A percentile compares a stretch with the other conserved stretches of the same genome.
Conservation (phyloP, 1,140 invertebrate species). For the Colletes gigas region DNA sequence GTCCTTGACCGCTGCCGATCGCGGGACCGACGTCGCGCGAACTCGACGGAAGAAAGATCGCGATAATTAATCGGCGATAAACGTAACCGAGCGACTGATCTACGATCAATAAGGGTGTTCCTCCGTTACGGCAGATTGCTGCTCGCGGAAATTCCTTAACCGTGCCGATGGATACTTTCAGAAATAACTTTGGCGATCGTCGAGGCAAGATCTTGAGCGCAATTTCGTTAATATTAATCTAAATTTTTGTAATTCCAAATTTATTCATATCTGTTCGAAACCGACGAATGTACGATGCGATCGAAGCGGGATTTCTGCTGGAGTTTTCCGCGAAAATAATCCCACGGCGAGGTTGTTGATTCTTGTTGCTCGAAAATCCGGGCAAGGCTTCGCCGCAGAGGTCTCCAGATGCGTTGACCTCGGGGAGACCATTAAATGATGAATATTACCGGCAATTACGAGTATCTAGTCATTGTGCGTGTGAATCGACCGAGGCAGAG, state of each 20-base stretch:
- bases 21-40: conserved; percentile 33
- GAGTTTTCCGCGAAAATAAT: conserved; percentile 33
- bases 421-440: conserved; percentile 46
- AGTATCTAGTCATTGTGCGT: conserved; percentile 69
- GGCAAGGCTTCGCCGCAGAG: conserved; percentile 28
- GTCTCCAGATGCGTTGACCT: conserved; percentile 46
- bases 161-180: background rate
- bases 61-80: conserved; percentile 58
- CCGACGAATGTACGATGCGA: too few relatives aligned
- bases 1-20: conserved; percentile 57
- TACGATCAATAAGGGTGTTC: background rate
- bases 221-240: too few relatives aligned
- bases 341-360: conserved; percentile 23
- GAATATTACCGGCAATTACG: conserved; percentile 66
- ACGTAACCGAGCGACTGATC: conserved; percentile 25
- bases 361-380: conserved; percentile 46
- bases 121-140: background rate
- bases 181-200: background rate
- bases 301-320: background rate
- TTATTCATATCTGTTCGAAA: too few relatives aligned
- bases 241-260: too few relatives aligned
- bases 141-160: background rate
- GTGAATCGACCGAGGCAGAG: conserved; percentile 62
- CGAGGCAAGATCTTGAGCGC: too few relatives aligned
- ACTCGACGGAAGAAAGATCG: conserved; percentile 1